These are phyloP conservation scores for Cyclargus thomasi DNA, from an alignment of 1,140 invertebrate species.

Conservation along the genomic window DNA sequence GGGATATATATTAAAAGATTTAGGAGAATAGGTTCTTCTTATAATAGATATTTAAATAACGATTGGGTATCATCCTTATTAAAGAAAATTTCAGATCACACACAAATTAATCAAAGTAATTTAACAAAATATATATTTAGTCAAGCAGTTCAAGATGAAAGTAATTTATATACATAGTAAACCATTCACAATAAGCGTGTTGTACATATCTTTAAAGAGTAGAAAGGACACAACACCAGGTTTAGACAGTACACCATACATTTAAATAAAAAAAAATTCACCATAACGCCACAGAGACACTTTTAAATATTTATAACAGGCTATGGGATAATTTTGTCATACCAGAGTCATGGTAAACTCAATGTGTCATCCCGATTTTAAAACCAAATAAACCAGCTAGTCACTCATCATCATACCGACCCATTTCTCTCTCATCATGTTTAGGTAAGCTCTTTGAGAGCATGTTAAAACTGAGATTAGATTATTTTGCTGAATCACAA, in stretches of 20 bases:
- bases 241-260: slow-evolving; percentile 24
- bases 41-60: slow-evolving; percentile 13
- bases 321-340: slow-evolving; percentile 25
- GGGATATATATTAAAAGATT: slow-evolving; percentile 22
- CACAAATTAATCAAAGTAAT: slow-evolving; percentile 9
- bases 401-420: slow-evolving; percentile 26
- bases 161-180: background rate
- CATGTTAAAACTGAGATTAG: slow-evolving; percentile 27
- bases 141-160: background rate
- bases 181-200: slow-evolving; percentile 13
- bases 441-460: slow-evolving; percentile 32
- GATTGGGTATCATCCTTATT: slow-evolving; percentile 9
- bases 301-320: slow-evolving; percentile 26
- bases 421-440: slow-evolving; percentile 32
- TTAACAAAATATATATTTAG: background rate
- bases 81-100: background rate
- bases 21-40: slow-evolving; percentile 18
- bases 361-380: slow-evolving; percentile 32
- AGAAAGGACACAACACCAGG: slow-evolving; percentile 28
- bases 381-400: slow-evolving; percentile 27
- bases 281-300: slow-evolving; percentile 15
- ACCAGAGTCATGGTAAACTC: slow-evolving; percentile 32
- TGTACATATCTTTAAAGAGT: slow-evolving; percentile 15
- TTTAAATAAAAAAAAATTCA: slow-evolving; percentile 24
- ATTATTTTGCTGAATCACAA: slow-evolving; percentile 26